Evolutionary conservation across 2,888 invertebrate genomes (phyloP).

Genomic region (Meta bourneti): DNA sequence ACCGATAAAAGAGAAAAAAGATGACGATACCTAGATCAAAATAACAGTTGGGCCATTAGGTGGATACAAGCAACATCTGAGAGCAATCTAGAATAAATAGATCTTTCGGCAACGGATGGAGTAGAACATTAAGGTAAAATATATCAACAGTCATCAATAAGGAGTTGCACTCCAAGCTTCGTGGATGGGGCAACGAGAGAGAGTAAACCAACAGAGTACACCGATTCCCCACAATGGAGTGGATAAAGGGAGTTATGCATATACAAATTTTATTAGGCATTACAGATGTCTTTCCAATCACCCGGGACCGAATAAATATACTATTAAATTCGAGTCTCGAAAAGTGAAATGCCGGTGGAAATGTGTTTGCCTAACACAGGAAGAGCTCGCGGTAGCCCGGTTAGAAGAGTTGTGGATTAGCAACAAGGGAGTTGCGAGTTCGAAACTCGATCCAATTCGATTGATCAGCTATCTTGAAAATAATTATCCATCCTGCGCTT

Average conservation of each 20-base stretch:
- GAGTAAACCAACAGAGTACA: neutral
- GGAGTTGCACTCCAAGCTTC: constrained; percentile 13
- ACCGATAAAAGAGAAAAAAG: constrained; percentile 28
- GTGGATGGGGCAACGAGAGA: neutral
- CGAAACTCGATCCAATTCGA: too few species aligned
- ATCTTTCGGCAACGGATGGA: constrained; percentile 65
- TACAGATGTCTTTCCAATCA: neutral
- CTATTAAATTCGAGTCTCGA: too few species aligned
- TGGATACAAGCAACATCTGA: constrained; percentile 70
- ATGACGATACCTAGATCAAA: constrained; percentile 57
- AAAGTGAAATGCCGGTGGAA: too few species aligned
- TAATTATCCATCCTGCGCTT: too few species aligned
- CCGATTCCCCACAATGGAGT: neutral
- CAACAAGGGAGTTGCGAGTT: too few species aligned
- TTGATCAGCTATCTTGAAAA: too few species aligned
- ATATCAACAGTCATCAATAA: constrained; percentile 70
- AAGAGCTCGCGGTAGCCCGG: too few species aligned
- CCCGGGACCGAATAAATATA: neutral
- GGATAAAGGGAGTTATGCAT: neutral
- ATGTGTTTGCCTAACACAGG: too few species aligned
- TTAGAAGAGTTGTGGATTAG: too few species aligned
- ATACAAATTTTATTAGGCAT: neutral
- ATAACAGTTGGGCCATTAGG: constrained; percentile 70
- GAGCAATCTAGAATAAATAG: constrained; percentile 73
- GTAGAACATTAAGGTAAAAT: constrained; percentile 72